A percentile compares a stretch with the other conserved stretches of the same genome.
Conservation (phyloP, 2,888 invertebrate genomes). For the Sinotaia quadrata region DNA sequence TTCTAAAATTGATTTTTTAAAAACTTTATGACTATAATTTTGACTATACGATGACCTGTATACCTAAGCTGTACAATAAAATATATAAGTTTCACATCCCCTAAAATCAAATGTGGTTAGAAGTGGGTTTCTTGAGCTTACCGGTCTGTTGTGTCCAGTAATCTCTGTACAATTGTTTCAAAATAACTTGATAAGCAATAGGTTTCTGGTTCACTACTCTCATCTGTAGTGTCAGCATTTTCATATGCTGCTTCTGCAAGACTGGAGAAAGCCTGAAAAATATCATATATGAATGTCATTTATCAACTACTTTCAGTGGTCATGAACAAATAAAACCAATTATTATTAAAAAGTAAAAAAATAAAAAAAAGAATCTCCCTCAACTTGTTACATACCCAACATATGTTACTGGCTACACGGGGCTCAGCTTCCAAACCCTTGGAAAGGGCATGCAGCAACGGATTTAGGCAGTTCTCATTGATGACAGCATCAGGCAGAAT, state of each 20-base stretch:
- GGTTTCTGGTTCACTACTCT: conserved; percentile 82
- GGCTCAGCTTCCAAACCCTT: conserved; percentile 89
- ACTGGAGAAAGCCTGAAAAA: conserved; percentile 84
- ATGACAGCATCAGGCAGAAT: conserved; percentile 96
- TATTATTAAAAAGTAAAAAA: neutral
- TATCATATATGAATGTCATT: neutral
- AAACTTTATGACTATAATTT: too few species aligned
- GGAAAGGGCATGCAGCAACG: conserved; percentile 76
- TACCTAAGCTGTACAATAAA: too few species aligned
- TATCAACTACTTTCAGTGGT: neutral
- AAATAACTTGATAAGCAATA: conserved; percentile 95
- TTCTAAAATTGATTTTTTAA: too few species aligned
- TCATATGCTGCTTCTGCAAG: conserved; percentile 98
- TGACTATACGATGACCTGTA: too few species aligned
- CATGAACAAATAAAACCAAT: neutral
- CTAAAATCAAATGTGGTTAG: too few species aligned
- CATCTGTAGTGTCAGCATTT: conserved; percentile 77
- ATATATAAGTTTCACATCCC: too few species aligned
- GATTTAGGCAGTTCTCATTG: conserved; percentile 84
- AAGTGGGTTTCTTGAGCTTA: conserved; percentile 41
- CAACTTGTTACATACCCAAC: conserved; percentile 82
- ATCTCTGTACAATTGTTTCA: conserved; percentile 90
- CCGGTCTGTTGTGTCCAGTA: conserved; percentile 93
- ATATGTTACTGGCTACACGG: conserved; percentile 97
- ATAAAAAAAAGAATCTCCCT: neutral